Conservation (phyloP, 1,140 invertebrate genomes). For the Temnothorax longispinosus region DNA sequence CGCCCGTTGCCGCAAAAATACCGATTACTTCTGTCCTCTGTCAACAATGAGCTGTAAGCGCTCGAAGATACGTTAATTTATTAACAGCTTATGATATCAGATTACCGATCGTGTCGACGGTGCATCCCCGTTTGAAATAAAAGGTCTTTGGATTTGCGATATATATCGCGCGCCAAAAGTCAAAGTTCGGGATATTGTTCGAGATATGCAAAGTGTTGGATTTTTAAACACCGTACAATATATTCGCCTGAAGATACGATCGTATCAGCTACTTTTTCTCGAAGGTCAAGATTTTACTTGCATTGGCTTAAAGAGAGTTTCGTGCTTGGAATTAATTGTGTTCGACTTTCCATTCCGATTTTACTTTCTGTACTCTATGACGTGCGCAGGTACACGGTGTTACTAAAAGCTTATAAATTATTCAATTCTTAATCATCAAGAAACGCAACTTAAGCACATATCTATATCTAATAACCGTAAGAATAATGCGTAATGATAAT, state of each 20-base stretch:
- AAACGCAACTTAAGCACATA: neutral
- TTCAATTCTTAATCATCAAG: conserved; percentile 24
- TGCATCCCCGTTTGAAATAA: neutral
- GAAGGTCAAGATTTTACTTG: conserved; percentile 56
- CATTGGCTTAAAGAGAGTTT: conserved; percentile 58
- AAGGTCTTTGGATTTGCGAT: neutral
- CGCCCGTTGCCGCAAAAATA: neutral
- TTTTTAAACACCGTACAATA: neutral
- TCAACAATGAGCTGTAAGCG: neutral
- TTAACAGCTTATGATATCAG: neutral
- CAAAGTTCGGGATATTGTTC: conserved; percentile 6
- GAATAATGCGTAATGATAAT: neutral
- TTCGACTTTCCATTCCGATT: conserved; percentile 73
- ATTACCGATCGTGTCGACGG: neutral
- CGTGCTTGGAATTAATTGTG: conserved; percentile 61
- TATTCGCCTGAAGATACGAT: neutral
- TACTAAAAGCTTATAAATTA: conserved; percentile 26
- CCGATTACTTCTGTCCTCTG: neutral
- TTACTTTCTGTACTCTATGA: conserved; percentile 66
- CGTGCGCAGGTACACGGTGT: neutral
- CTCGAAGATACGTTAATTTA: neutral
- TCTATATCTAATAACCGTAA: conserved; percentile 1
- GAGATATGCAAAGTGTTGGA: neutral
- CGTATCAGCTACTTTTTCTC: conserved; percentile 6
- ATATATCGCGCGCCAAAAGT: neutral